Evolutionary conservation across 2,797 vertebrate genomes (phyloP), one percentile per base, ranked within the genome.

Genomic region (Smutsia gigantea): DNA sequence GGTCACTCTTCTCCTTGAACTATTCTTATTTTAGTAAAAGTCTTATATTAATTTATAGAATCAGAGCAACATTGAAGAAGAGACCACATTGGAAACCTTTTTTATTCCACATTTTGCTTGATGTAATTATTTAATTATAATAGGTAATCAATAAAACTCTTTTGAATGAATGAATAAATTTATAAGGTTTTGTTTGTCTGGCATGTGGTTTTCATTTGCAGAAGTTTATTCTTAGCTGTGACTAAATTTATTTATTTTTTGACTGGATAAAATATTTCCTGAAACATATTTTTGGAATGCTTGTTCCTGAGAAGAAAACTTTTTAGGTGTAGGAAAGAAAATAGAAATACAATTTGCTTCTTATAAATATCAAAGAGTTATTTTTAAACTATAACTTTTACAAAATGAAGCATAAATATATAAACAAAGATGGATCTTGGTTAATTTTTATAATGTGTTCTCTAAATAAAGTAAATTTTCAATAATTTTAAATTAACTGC

Each of bases 111-210:
- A 51, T 69, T 91, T 91, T 92, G 31, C 34, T 89, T 82, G 34
- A 53, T n/a, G 25, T 5, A 31, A 0, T 92, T 37, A 21, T 64
- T 83, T 90, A 90, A 77, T 49, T 94, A 59, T 83, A 42, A 51
- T 29, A 87, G 17, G 0, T 83, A 84, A 53, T 95, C 75, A 82
- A 87, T 92, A 94, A 85, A 85, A 79, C 23, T 18, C 68, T 57
- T 94, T 90, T 85, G 5, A 96, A 93, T 94, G 84, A 95, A 92
- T 95, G 64, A 68, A 81, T 94, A 83, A 11, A 95, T 93, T 82
- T 88, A 89, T 42, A 94, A 84, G n/a, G 49, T 91, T 92, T 83
- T 93, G 14, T 82, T 92, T 93, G 25, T 90, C 77, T 94, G 57
- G 21, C 31, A 59, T 53, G 29, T 6, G 53, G 46, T 92, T 97